These are phyloP conservation scores for Crepidodera aurea DNA, from an alignment of 2,888 invertebrate genomes.

Conservation along the genomic window DNA sequence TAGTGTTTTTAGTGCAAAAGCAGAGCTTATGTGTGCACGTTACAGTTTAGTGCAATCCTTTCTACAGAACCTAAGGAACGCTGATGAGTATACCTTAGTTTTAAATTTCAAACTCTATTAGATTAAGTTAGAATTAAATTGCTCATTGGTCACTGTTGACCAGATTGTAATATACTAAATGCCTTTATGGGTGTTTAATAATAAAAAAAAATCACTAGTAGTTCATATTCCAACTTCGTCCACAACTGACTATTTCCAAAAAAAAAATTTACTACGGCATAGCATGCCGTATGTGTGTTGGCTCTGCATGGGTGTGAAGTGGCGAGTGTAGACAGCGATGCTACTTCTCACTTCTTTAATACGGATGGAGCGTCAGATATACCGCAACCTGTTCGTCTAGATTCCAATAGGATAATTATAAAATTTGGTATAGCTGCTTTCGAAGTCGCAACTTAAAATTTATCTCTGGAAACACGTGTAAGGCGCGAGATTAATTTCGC, in stretches of 20 bases:
- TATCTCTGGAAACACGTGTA: slow-evolving; percentile 50
- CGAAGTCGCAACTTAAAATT: slow-evolving; percentile 51
- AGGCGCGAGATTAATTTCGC: slow-evolving; percentile 51
- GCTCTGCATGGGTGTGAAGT: slow-evolving; percentile 30
- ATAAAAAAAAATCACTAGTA: too few species aligned
- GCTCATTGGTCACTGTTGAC: too few species aligned
- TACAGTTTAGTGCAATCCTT: too few species aligned
- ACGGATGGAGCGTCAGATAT: slow-evolving; percentile 57
- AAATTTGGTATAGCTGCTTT: slow-evolving; percentile 58
- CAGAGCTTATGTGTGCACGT: too few species aligned
- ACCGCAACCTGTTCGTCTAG: slow-evolving; percentile 59
- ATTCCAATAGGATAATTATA: slow-evolving; percentile 60
- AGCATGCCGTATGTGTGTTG: not conserved
- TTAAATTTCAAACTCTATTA: too few species aligned
- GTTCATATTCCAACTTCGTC: not conserved
- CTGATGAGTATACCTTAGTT: too few species aligned
- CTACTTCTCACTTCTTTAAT: slow-evolving; percentile 49
- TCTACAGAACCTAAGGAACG: too few species aligned
- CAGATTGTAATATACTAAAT: too few species aligned
- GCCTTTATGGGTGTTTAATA: too few species aligned
- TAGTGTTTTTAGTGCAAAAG: too few species aligned
- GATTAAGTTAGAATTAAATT: too few species aligned
- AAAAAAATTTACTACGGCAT: not conserved
- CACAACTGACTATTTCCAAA: not conserved
- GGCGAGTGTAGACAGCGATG: slow-evolving; percentile 48